Evolutionary conservation across 2,113 vertebrate species (phyloP).

Genomic region (Clupea harengus): DNA sequence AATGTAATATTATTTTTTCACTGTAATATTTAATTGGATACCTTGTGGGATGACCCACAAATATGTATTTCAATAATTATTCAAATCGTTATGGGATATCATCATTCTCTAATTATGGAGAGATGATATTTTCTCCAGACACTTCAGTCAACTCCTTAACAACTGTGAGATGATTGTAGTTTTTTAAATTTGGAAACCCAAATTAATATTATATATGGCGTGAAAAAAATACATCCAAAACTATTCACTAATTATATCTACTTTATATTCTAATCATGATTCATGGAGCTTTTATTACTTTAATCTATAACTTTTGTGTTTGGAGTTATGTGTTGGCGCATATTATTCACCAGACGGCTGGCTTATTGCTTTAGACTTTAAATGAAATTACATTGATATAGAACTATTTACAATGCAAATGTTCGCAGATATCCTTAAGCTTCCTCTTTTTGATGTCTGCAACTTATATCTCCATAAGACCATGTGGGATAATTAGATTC

Average conservation of each 20-base stretch:
- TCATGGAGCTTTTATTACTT: neutral
- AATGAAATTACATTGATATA: conserved; percentile 58
- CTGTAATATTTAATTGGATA: neutral
- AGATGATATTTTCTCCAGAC: neutral
- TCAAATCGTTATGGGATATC: neutral
- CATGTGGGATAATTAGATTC: conserved; percentile 54
- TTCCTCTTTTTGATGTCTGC: conserved; percentile 48
- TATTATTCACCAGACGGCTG: neutral
- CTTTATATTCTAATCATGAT: neutral
- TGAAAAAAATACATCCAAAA: neutral
- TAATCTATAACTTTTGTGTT: conserved; percentile 16
- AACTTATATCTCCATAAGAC: conserved; percentile 45
- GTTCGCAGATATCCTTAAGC: conserved; percentile 46
- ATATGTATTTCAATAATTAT: neutral
- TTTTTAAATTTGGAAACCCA: neutral
- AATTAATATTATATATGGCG: neutral
- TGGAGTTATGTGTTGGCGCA: neutral
- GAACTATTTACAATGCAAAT: conserved; percentile 52
- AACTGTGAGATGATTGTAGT: neutral
- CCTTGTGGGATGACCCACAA: neutral
- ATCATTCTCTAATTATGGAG: neutral
- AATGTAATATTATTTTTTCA: neutral
- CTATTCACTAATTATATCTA: neutral
- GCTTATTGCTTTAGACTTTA: conserved; percentile 2
- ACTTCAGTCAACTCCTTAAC: neutral